A percentile compares a stretch with the other conserved stretches of the same genome.
phyloP scores from a whole-genome alignment of 1,140 invertebrate species.

The Aphelinus atriplicis region DNA sequence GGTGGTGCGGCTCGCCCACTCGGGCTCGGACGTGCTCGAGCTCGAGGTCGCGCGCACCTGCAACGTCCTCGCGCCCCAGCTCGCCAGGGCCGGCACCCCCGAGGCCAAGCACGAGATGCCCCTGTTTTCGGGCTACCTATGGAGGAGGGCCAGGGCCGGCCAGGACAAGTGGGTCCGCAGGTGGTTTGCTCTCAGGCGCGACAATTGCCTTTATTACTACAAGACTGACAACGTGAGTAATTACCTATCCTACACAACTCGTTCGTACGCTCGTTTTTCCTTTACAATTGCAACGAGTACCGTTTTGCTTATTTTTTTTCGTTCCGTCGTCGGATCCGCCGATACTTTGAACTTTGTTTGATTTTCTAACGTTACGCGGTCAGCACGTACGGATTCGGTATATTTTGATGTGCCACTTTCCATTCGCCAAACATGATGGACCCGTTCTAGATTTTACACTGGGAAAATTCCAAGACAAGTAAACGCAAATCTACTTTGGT shows the following conservation, averaged over 20 bases:
- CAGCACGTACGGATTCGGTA: too few relatives aligned
- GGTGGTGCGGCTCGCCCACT: slow-evolving; percentile 92
- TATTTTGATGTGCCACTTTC: too few relatives aligned
- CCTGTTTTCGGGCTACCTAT: slow-evolving; percentile 82
- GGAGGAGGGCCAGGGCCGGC: slow-evolving; percentile 70
- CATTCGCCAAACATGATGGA: too few relatives aligned
- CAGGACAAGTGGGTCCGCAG: slow-evolving; percentile 84
- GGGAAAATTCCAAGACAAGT: too few relatives aligned
- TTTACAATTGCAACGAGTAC: too few relatives aligned
- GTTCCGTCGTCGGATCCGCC: too few relatives aligned
- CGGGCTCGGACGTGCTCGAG: slow-evolving; percentile 84
- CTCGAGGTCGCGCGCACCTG: slow-evolving; percentile 89
- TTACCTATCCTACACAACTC: slow-evolving; percentile 72
- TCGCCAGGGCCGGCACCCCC: slow-evolving; percentile 58
- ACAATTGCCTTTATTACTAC: slow-evolving; percentile 96
- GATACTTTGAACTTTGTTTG: too few relatives aligned
- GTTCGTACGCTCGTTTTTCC: background rate
- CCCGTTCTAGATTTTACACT: too few relatives aligned
- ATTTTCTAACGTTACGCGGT: too few relatives aligned
- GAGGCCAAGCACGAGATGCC: slow-evolving; percentile 68
- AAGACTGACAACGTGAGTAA: slow-evolving; percentile 83
- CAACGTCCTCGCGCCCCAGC: slow-evolving; percentile 75
- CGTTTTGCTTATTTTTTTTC: too few relatives aligned
- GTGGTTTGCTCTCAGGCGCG: slow-evolving; percentile 90
- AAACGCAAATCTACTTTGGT: too few relatives aligned